Evolutionary conservation across 2,113 vertebrate genomes (phyloP), one percentile per base, ranked within the genome.

Genomic region (Ophiodon elongatus): DNA sequence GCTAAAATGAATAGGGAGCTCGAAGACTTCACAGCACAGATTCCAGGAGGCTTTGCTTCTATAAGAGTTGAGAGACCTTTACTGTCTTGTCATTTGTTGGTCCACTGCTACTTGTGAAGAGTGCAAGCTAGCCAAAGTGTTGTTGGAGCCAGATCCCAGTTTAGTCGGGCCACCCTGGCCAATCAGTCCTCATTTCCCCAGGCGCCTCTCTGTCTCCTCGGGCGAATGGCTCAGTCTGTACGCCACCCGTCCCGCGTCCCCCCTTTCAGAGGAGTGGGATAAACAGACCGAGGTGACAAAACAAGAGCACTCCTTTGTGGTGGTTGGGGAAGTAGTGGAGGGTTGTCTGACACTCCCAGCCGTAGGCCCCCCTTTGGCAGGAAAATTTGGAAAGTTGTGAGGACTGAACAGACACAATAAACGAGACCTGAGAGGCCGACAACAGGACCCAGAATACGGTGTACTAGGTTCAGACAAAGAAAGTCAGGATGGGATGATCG

Each of bases 161-260:
- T 79, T 56, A 8, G 81, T 77, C 73, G 21, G 21, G 57, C 80
- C 70, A 82, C 68, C 72, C 73, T 27, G 50, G 37, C 76, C 76
- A 63, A 82, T 87, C 31, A n/a, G 66, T 83, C 62, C 73, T 67
- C 50, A 11, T 82, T 87, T 76, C 82, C 85, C 68, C 56, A 74
- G 92, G 91, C 87, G 80, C 88, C 91, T 62, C 88, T 66, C 72
- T 91, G 94, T 92, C 89, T 89, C 90, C 43, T 73, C 27, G 23
- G 65, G 31, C 66, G 27, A 92, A 80, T 73, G 75, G 88, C 65
- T 85, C 74, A 17, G 79, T 63, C 77, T 85, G 71, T 29, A 21
- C 8, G 25, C 76, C 82, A 57, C 69, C 76, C 64, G 8, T 37
- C 72, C 23, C 11, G 0, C 65, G 52, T 62, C 45, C 65, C 52